Conservation (phyloP, 2,113 vertebrate species). For the Nycticebus coucang region DNA sequence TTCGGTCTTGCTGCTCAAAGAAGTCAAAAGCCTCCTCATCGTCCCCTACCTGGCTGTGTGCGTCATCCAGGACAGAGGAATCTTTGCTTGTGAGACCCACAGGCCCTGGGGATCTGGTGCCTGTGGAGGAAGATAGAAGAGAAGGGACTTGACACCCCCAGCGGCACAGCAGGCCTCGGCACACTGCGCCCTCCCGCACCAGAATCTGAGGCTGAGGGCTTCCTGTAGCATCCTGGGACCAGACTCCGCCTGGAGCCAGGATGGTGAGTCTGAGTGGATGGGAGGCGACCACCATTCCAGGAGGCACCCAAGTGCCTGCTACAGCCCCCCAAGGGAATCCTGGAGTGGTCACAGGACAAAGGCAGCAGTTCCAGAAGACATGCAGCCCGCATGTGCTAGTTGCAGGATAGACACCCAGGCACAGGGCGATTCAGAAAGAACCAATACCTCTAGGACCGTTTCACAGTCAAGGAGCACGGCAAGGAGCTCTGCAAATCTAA, state of each 20-base stretch:
- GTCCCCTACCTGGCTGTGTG: constrained; percentile 72
- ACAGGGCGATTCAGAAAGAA: neutral
- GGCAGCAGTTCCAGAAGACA: neutral
- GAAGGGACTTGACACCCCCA: rapidly evolving
- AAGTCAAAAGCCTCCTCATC: constrained; percentile 86
- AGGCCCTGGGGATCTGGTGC: constrained; percentile 81
- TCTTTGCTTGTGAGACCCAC: constrained; percentile 80
- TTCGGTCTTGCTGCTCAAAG: constrained; percentile 85
- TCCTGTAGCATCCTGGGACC: neutral
- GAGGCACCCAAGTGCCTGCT: neutral
- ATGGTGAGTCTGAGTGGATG: rapidly evolving
- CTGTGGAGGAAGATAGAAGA: constrained; percentile 78
- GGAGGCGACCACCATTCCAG: neutral
- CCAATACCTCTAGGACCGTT: rapidly evolving
- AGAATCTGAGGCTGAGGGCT: neutral
- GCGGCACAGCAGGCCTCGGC: rapidly evolving
- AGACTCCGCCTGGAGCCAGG: neutral
- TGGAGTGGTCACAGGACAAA: rapidly evolving
- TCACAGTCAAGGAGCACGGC: rapidly evolving
- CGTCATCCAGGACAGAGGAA: constrained; percentile 69
- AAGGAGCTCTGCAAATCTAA: neutral
- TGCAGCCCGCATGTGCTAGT: rapidly evolving
- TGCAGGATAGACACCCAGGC: too few relatives aligned
- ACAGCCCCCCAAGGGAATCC: rapidly evolving
- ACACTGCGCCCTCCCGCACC: rapidly evolving